phyloP scores from a whole-genome alignment of 1,140 invertebrate genomes.

The Armadillidium nasatum region DNA sequence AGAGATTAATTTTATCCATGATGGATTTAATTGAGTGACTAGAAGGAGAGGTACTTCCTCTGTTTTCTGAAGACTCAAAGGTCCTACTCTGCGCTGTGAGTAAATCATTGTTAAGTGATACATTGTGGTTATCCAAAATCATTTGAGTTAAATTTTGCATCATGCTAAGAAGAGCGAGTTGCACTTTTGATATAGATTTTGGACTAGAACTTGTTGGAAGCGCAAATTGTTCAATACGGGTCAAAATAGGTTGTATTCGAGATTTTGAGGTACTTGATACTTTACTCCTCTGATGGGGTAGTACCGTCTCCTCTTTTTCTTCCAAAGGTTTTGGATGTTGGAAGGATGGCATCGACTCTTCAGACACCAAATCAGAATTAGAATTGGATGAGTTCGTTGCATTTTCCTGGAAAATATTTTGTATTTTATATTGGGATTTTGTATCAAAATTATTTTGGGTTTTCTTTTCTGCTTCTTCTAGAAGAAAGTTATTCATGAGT shows the following conservation, averaged over 20 bases:
- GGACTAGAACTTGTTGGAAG: not conserved
- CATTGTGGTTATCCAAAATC: not conserved
- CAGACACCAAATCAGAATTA: not conserved
- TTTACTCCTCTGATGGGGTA: not conserved
- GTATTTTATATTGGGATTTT: not conserved
- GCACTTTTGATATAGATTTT: not conserved
- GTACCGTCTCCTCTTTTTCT: not conserved
- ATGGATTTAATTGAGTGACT: not conserved
- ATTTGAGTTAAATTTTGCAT: not conserved
- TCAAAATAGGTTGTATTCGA: not conserved
- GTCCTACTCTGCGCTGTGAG: too few relatives aligned
- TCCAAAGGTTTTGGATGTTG: not conserved
- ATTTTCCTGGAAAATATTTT: not conserved
- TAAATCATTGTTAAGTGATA: not conserved
- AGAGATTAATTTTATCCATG: not conserved
- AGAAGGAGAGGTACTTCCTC: too few relatives aligned
- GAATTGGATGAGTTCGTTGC: not conserved
- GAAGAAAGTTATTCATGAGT: not conserved
- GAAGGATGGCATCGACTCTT: not conserved
- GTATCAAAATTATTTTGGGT: not conserved
- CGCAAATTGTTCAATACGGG: not conserved
- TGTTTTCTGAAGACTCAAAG: too few relatives aligned
- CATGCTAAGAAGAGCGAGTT: not conserved
- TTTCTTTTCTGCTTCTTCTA: too few relatives aligned
- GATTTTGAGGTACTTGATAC: not conserved